Evolutionary conservation across 2,888 invertebrate genomes (phyloP), one percentile per base, ranked within the genome.

Genomic region (Chrysina gloriosa): DNA sequence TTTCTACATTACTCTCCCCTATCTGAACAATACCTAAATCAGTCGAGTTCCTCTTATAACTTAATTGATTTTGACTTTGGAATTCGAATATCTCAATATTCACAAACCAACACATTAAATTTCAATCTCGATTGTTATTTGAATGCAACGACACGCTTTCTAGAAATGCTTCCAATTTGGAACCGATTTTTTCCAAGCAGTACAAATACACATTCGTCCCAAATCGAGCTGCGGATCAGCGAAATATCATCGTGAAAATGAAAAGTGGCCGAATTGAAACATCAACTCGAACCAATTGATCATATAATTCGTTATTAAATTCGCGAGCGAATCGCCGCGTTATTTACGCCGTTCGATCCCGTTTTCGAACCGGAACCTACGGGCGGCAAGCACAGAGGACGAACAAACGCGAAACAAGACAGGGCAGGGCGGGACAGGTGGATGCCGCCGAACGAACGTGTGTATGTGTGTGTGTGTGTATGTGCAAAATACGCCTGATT

Each of bases 401-500:
- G 42, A 23, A 61, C 27, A 61, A 42, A 42, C 42, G 29, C 27
- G 23, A 61, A 27, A 45, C 66, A 66, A 47, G 36, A 42, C 56
- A 50, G 56, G 65, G 3, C 50, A 64, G 45, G 50, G 64, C 52
- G 47, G 70, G 34, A 56, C 64, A 66, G 63, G 66, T 66, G 63
- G 63, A 66, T 71, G 68, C 68, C 63, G 69, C 67, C 69, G 65
- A 68, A 67, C 68, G 66, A 72, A 42, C 67, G 69, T 72, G 61
- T 42, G 45, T 45, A 21, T 45, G 9, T 4, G 19, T 31, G 52
- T 31, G 52, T 31, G 52, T 52, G 25, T 52, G 31, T 31, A 52
- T 31, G 52, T 72, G 71, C 72, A 70, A 61, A 72, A 69, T 78
- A 82, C 81, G 81, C 81, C 81, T 82, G 82, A 82, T 81, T 82